Conservation (phyloP, 1,140 invertebrate genomes). For the Palaemon carinicauda region DNA sequence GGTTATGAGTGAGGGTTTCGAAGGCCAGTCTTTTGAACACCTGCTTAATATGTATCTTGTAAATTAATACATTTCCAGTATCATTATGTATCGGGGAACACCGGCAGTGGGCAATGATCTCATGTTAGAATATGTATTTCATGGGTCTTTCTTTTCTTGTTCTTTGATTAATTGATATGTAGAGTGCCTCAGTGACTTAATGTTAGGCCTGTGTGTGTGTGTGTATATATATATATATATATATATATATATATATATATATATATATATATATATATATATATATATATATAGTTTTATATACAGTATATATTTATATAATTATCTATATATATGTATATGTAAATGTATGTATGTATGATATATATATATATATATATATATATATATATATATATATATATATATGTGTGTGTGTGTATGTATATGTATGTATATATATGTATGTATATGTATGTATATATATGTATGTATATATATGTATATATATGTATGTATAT, state of each 20-base stretch:
- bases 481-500: background rate
- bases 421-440: background rate
- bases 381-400: background rate
- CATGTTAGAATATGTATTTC: background rate
- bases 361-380: background rate
- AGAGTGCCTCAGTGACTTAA: no score
- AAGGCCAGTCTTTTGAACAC: no score
- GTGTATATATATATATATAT: background rate
- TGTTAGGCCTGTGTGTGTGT: background rate
- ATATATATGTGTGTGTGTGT: background rate
- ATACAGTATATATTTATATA: background rate
- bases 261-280: background rate
- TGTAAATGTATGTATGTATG: background rate
- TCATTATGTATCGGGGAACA: background rate
- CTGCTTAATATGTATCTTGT: background rate
- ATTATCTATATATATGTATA: background rate
- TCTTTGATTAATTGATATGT: no score
- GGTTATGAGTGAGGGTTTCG: no score
- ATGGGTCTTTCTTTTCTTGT: background rate
- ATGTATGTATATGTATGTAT: background rate
- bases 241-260: background rate
- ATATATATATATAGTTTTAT: no score
- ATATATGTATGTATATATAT: background rate
- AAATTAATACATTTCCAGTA: background rate
- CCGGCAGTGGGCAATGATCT: background rate